Evolutionary conservation across 2,113 vertebrate genomes (phyloP), one percentile per base, ranked within the genome.

Genomic region (Arvicanthis niloticus): DNA sequence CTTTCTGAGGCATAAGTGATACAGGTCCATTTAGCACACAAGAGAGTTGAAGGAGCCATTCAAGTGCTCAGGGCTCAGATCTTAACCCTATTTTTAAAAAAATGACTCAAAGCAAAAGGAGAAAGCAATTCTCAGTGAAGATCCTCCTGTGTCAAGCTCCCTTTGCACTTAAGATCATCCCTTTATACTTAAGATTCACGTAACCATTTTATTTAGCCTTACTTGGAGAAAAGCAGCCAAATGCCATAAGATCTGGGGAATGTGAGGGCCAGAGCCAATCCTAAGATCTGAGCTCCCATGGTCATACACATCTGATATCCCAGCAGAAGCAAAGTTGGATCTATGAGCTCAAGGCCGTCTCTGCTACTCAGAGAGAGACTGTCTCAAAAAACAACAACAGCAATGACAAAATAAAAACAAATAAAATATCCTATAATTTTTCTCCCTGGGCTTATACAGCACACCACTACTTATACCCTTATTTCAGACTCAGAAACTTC

Each of bases 91-190:
- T 72, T 2, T 3, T n/a, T n/a, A n/a, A 70, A 60, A 78, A 91
- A 60, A 70, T 24, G 58, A 93, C 16, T 96, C 37, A 75, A 90
- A 92, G 96, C 72, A 90, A 94, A 96, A 77, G 42, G 4, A n/a
- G 56, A 34, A n/a, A 89, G 40, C 58, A 34, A 73, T 91, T 95
- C 76, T 85, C 37, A 42, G 78, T 51, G 68, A 75, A 94, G 70
- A 0, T 42, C 15, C 31, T 81, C 51, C 21, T 86, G 24, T 34
- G 53, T 68, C 85, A 87, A 40, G 4, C 10, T 89, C 42, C 37
- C 45, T 93, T 96, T 45, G 65, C 53, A 80, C 7, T 11, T 53
- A 58, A 37, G 62, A 37, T 68, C 67, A 37, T 37, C 67, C 67
- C 53, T 93, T 96, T 45, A 70, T 60, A 80, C 9, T 9, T 60